Evolutionary conservation across 1,140 invertebrate species (phyloP), one percentile per base, ranked within the genome.

Genomic region (Calosoma granatense): DNA sequence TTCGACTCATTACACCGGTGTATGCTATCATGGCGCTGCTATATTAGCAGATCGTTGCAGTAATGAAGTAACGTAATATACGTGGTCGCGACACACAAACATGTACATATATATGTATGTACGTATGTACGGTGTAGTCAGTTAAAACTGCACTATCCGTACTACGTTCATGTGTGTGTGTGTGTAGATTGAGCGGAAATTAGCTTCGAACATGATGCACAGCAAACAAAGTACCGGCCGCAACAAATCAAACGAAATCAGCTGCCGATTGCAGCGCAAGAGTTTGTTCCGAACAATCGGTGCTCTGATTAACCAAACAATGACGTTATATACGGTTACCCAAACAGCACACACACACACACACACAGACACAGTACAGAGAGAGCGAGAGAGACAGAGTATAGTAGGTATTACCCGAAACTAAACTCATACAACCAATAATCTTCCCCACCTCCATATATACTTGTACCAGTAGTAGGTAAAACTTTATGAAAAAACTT

Each of bases 401-500:
- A n/a, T n/a, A n/a, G n/a, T n/a, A n/a, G n/a, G n/a, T n/a, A n/a
- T n/a, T n/a, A n/a, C n/a, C n/a, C n/a, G n/a, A n/a, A n/a, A n/a
- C n/a, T n/a, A n/a, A n/a, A n/a, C n/a, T n/a, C n/a, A n/a, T n/a
- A n/a, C n/a, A n/a, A n/a, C n/a, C n/a, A n/a, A n/a, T n/a, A n/a
- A n/a, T n/a, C n/a, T n/a, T n/a, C n/a, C n/a, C n/a, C n/a, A n/a
- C n/a, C n/a, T n/a, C n/a, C n/a, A n/a, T n/a, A n/a, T n/a, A n/a
- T n/a, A n/a, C n/a, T n/a, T n/a, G n/a, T n/a, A n/a, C n/a, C n/a
- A n/a, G n/a, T n/a, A n/a, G n/a, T n/a, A n/a, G n/a, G n/a, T n/a
- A n/a, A 47, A 47, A 47, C 41, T 47, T 47, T 47, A 17, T 47
- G 41, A 47, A 47, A 47, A 47, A 47, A 47, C 41, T 17, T 17